Base-by-base conservation (phyloP, 2,888 invertebrate genomes). In the Reticulitermes lucifugus region DNA sequence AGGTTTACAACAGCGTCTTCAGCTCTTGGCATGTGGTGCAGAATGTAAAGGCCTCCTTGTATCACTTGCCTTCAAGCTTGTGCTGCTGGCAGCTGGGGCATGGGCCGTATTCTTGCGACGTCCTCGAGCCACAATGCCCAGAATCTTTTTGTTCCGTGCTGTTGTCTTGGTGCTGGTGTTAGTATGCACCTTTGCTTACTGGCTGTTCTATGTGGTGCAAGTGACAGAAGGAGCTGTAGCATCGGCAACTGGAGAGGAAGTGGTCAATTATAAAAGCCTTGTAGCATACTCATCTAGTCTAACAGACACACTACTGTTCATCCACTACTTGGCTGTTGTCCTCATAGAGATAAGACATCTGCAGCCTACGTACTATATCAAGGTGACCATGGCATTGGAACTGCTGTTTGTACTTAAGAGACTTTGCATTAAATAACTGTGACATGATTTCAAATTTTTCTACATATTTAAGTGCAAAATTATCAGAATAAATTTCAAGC, bases 161-260 rank as follows among this genome's bases (percentile, higher is more conserved):
- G 95, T 97, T 88, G 96, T 98, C n/a, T 92, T 98, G 86, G 94
- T 97, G 9, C 94, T 99, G 84, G 94, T 98, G 65, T 94, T 98
- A 71, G 95, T 99, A 22, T 96, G 98, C 90, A 96, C 97, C 87
- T 98, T 99, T 91, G 96, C 98, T 7, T 99, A 98, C 92, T 99
- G 99, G 99, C 92, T 99, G 29, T 99, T 99, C 91, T 99, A 99
- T 90, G 95, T 97, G 89, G 98, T 99, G 83, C 97, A 99, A 91
- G 94, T 95, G 84, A 96, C 96, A 0, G 96, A 96, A 90, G 95
- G 95, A 29, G 95, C 96, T 0, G 94, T 95, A 90, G 96, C 96
- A 84, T 94, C 96, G 12, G 95, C 95, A 0, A 95, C 96, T 84
- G 95, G 95, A 0, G 96, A 96, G 89, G 95, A 95, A 18, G 93